Conservation (phyloP, 2,888 invertebrate genomes). For the Conomelus anceps region DNA sequence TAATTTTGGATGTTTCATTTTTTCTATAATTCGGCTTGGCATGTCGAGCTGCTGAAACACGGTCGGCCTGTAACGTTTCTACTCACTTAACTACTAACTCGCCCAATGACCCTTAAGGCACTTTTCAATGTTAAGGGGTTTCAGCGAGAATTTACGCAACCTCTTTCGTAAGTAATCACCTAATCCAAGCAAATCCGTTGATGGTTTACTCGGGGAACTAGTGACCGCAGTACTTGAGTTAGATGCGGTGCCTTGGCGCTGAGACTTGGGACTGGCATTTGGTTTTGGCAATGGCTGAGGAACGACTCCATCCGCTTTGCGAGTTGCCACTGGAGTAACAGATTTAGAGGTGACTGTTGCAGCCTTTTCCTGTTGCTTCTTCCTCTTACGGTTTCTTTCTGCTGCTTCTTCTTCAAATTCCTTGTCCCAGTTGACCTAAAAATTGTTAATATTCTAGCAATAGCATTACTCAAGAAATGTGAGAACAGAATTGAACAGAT, state of each 20-base stretch:
- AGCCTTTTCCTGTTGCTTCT: conserved; percentile 67
- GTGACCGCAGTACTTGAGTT: conserved; percentile 42
- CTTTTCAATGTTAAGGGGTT: too few species aligned
- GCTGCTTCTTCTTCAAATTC: conserved; percentile 81
- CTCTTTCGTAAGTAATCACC: too few species aligned
- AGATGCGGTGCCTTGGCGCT: conserved; percentile 41
- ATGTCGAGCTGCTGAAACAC: too few species aligned
- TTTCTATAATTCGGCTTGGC: too few species aligned
- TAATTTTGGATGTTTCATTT: too few species aligned
- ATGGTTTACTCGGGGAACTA: conserved; percentile 39
- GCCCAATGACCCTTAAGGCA: too few species aligned
- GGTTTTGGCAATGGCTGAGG: conserved; percentile 55
- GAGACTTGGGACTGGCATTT: conserved; percentile 46
- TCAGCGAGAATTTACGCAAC: too few species aligned
- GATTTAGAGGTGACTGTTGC: not conserved
- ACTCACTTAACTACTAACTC: too few species aligned
- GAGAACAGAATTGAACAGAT: not conserved
- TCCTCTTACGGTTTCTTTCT: conserved; percentile 59
- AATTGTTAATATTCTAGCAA: not conserved
- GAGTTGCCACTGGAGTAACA: not conserved
- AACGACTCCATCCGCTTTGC: conserved; percentile 29
- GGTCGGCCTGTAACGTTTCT: too few species aligned
- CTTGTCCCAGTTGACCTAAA: conserved; percentile 62
- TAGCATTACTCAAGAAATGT: not conserved
- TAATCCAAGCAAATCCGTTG: conserved; percentile 48